Conservation (phyloP, 92 coral and sea anemone species). For the Umimayanthus kanabou region DNA sequence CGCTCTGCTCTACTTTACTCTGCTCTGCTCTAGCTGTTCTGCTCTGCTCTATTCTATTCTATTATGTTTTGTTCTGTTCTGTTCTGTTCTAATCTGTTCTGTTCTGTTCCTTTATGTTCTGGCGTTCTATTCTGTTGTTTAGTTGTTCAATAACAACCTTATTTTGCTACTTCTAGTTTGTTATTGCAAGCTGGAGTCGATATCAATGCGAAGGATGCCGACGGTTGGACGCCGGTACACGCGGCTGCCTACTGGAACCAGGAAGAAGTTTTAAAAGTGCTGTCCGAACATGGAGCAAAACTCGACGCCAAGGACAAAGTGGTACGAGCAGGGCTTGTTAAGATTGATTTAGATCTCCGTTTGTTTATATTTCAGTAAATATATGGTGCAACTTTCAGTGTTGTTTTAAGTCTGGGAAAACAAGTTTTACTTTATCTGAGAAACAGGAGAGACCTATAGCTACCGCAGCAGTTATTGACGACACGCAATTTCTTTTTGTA, state of each 20-base stretch:
- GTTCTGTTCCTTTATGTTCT: too few relatives aligned
- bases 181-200: conserved; percentile 90
- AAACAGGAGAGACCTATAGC: too few relatives aligned
- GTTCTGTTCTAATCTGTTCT: too few relatives aligned
- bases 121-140: not conserved
- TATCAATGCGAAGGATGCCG: conserved; percentile 85
- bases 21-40: not conserved
- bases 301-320: conserved; percentile 84
- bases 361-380: not conserved
- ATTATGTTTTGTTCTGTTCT: not conserved
- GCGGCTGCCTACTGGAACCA: conserved; percentile 99
- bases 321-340: conserved; percentile 50
- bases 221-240: conserved; percentile 94
- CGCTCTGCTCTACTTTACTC: too few relatives aligned
- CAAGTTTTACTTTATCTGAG: too few relatives aligned
- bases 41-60: not conserved
- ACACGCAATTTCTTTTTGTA: too few relatives aligned
- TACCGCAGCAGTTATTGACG: too few relatives aligned
- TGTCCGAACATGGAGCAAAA: conserved; percentile 92
- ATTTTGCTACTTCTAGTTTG: conserved; percentile 51
- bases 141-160: not conserved
- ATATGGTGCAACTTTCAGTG: too few relatives aligned
- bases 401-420: not conserved
- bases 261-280: conserved; percentile 80
- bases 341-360: not conserved